Evolutionary conservation across 2,797 vertebrate genomes (phyloP).

Genomic region (Spinibarbus caldwelli): DNA sequence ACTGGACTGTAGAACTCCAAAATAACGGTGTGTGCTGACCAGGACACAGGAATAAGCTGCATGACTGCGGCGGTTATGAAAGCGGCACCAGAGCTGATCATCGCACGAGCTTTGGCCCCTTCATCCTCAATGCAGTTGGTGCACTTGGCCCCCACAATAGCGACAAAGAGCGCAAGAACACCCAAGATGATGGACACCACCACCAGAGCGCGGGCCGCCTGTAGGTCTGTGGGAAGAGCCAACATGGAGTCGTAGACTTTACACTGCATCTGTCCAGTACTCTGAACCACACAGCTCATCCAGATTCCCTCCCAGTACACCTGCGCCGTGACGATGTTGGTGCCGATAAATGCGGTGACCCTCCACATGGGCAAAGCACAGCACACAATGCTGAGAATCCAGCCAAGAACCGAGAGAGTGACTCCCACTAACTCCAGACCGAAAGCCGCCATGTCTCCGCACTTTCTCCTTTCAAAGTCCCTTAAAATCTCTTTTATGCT

Average conservation of each 20-base stretch:
- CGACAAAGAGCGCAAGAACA: conserved; percentile 81
- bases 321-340: conserved; percentile 90
- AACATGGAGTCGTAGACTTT: conserved; percentile 90
- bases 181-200: conserved; percentile 84
- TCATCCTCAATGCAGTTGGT: conserved; percentile 94
- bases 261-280: conserved; percentile 91
- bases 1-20: conserved; percentile 88
- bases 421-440: conserved; percentile 86
- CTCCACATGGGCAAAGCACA: conserved; percentile 92
- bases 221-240: conserved; percentile 85
- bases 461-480: conserved; percentile 28
- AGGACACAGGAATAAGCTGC: conserved; percentile 87
- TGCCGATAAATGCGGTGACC: conserved; percentile 89
- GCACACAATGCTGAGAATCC: conserved; percentile 82
- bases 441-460: conserved; percentile 76
- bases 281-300: conserved; percentile 91
- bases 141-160: conserved; percentile 90
- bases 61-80: conserved; percentile 83
- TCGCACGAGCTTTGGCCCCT: conserved; percentile 86
- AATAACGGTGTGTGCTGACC: conserved; percentile 91
- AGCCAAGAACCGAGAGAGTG: conserved; percentile 82
- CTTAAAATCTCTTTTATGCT: conserved; percentile 24
- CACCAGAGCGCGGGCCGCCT: conserved; percentile 87
- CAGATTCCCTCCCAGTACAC: conserved; percentile 89
- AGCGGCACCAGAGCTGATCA: conserved; percentile 81